phyloP scores from a whole-genome alignment of 1,140 invertebrate species.

The Pseudomyrmex cubaensis region DNA sequence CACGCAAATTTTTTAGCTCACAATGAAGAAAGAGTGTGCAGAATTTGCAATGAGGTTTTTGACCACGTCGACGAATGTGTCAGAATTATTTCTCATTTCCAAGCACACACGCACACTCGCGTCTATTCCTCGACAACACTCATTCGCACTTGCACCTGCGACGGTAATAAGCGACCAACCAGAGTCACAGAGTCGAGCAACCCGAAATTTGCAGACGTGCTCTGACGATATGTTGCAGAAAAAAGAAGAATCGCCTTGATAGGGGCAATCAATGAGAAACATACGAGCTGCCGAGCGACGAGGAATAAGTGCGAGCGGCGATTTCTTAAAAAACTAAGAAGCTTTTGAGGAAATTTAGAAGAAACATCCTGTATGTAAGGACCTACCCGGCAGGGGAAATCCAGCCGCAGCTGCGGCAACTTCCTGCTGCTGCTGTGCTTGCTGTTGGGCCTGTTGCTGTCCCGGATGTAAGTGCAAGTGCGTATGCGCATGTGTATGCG shows the following conservation, averaged over 20 bases:
- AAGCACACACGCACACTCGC: constrained; percentile 52
- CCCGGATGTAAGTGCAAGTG: constrained; percentile 95
- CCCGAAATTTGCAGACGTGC: constrained; percentile 49
- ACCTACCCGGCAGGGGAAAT: constrained; percentile 88
- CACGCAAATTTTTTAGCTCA: not conserved
- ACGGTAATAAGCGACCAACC: constrained; percentile 54
- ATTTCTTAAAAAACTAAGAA: constrained; percentile 23
- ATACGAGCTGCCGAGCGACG: constrained; percentile 47
- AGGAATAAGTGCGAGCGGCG: constrained; percentile 53
- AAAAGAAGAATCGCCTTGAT: constrained; percentile 33
- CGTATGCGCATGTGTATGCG: constrained; percentile 95
- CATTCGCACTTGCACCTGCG: constrained; percentile 65
- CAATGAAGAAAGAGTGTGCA: constrained; percentile 27
- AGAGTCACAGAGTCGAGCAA: constrained; percentile 53
- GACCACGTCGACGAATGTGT: not conserved
- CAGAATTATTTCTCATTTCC: constrained; percentile 34
- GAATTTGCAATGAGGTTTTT: constrained; percentile 20
- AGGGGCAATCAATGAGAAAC: constrained; percentile 44
- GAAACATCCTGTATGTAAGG: constrained; percentile 78
- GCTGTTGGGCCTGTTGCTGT: constrained; percentile 91
- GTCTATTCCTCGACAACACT: constrained; percentile 57
- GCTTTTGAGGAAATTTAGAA: constrained; percentile 56
- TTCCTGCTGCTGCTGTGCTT: constrained; percentile 87
- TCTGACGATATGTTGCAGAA: constrained; percentile 30
- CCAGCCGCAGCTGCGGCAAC: constrained; percentile 85